Percentiles rank a stretch among this genome's conserved stretches.
Conservation (phyloP, 1,140 invertebrate genomes). For the Panagrolaimus sp. region DNA sequence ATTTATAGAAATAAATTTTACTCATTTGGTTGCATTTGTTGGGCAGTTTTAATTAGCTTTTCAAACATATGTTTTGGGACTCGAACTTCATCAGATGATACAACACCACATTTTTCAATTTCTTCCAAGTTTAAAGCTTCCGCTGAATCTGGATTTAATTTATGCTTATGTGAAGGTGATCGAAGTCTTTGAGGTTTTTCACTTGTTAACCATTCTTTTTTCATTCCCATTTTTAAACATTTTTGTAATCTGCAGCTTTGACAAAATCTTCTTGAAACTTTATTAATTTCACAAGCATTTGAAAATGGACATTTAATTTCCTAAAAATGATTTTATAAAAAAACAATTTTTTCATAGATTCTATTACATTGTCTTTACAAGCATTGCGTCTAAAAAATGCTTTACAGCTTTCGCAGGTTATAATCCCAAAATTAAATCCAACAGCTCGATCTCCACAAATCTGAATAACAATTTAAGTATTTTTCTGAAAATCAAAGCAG, state of each 20-base stretch:
- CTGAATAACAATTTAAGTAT: not conserved
- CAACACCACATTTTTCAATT: not conserved
- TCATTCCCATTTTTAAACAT: constrained; percentile 15
- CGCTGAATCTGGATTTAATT: not conserved
- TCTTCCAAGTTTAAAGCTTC: not conserved
- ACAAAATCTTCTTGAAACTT: constrained; percentile 15
- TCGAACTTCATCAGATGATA: not conserved
- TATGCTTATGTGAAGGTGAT: not conserved
- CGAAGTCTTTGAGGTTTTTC: not conserved
- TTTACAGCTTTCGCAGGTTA: constrained; percentile 22
- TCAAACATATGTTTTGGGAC: constrained; percentile 5
- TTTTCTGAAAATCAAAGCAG: too few relatives aligned
- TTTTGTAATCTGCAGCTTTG: constrained; percentile 22
- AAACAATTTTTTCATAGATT: not conserved
- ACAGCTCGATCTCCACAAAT: constrained; percentile 24
- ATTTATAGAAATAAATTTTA: not conserved
- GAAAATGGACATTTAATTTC: constrained; percentile 20
- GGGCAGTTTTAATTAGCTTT: not conserved
- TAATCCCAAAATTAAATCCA: constrained; percentile 21
- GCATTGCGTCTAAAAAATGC: constrained; percentile 21
- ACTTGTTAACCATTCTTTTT: not conserved
- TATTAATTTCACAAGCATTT: constrained; percentile 19
- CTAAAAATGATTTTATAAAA: constrained; percentile 6
- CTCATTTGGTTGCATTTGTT: not conserved
- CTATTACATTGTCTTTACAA: constrained; percentile 1